Evolutionary conservation across 2,113 vertebrate species (phyloP).

Genomic region (Arothron firmamentum): DNA sequence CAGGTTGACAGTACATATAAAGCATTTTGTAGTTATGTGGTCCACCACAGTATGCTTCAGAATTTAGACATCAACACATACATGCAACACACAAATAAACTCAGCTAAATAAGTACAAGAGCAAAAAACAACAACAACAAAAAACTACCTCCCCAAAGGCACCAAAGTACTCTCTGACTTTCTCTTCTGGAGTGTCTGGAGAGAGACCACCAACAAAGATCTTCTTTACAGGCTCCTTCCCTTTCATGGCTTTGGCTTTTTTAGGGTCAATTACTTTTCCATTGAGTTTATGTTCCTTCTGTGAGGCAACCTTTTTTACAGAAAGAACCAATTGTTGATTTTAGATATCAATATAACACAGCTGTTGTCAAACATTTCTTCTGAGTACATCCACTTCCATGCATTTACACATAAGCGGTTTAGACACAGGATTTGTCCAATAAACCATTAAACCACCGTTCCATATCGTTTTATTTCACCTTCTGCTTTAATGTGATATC

Average conservation of each 20-base stretch:
- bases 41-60: too few relatives aligned
- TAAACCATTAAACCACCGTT: too few relatives aligned
- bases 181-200: conserved; percentile 96
- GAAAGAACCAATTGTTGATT: neutral
- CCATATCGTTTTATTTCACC: too few relatives aligned
- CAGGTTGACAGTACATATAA: neutral
- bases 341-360: neutral
- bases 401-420: too few relatives aligned
- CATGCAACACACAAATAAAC: too few relatives aligned
- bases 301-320: conserved; percentile 83
- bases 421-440: too few relatives aligned
- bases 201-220: conserved; percentile 98
- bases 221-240: conserved; percentile 97
- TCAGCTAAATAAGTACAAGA: too few relatives aligned
- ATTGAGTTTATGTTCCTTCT: conserved; percentile 98
- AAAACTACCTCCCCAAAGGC: conserved; percentile 89
- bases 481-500: too few relatives aligned
- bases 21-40: neutral
- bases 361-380: too few relatives aligned
- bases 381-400: too few relatives aligned
- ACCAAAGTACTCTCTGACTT: conserved; percentile 96
- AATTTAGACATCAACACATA: too few relatives aligned
- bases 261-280: conserved; percentile 99
- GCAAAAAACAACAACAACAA: neutral
- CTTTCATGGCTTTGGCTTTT: conserved; percentile 99